Evolutionary conservation across 2,113 vertebrate species (phyloP).

Genomic region (Cheirogaleus medius): DNA sequence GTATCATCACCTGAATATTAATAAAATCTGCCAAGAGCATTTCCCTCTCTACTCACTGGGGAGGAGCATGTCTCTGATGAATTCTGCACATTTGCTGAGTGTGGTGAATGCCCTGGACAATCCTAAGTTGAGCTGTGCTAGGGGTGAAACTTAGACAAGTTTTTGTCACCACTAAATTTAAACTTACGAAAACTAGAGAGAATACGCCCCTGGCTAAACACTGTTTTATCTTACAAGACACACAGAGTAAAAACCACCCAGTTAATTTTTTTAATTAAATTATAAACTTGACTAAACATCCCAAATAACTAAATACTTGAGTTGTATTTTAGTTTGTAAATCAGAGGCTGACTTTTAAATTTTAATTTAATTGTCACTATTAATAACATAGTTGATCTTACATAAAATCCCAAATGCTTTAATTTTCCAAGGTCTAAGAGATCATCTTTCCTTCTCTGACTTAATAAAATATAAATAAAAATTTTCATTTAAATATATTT

Average conservation of each 20-base stretch:
- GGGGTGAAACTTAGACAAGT: slow-evolving; percentile 4
- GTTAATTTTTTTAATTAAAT: slow-evolving; percentile 69
- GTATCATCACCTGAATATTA: background rate
- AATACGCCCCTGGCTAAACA: slow-evolving; percentile 39
- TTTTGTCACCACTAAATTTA: slow-evolving; percentile 67
- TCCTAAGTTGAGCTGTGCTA: background rate
- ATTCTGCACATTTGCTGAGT: background rate
- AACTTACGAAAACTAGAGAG: slow-evolving; percentile 65
- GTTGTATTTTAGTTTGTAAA: slow-evolving; percentile 61
- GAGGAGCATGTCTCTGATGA: background rate
- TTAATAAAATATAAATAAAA: slow-evolving; percentile 30
- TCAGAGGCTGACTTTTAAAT: slow-evolving; percentile 38
- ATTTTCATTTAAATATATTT: background rate
- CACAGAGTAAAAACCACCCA: background rate
- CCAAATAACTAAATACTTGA: slow-evolving; percentile 55
- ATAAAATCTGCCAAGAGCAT: background rate
- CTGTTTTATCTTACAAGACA: slow-evolving; percentile 50
- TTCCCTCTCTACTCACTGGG: background rate
- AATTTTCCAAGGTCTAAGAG: slow-evolving; percentile 48
- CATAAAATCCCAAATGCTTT: slow-evolving; percentile 49
- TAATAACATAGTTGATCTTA: slow-evolving; percentile 54
- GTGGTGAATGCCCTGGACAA: background rate
- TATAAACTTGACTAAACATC: slow-evolving; percentile 56
- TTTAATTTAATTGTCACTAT: slow-evolving; percentile 58
- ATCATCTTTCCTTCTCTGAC: slow-evolving; percentile 27